phyloP scores from a whole-genome alignment of 2,113 vertebrate genomes.

The Myotis davidii region DNA sequence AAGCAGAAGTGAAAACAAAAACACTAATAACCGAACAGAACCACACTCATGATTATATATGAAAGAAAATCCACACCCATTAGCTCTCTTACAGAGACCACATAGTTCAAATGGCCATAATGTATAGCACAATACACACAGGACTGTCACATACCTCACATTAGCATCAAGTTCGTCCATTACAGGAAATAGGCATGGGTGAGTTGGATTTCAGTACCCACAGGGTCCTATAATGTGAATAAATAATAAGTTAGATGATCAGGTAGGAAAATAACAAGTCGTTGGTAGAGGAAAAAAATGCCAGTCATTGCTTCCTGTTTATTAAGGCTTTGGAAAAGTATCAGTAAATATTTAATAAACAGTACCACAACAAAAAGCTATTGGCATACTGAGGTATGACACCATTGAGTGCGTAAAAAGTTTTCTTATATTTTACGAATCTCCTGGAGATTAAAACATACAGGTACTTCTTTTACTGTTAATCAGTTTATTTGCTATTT shows the following conservation, averaged over 20 bases:
- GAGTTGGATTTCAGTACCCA: conserved; percentile 90
- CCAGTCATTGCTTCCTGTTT: neutral
- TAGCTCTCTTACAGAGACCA: neutral
- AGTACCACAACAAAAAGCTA: neutral
- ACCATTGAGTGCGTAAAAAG: neutral
- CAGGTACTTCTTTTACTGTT: neutral
- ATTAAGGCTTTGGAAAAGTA: neutral
- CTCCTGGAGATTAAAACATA: neutral
- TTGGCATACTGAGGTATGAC: neutral
- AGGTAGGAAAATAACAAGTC: neutral
- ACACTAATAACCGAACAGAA: neutral
- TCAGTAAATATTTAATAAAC: neutral
- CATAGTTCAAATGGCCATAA: rapidly evolving
- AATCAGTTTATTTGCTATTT: neutral
- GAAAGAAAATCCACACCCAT: neutral
- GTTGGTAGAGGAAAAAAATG: neutral
- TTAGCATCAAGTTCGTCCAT: conserved; percentile 95
- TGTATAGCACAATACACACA: rapidly evolving
- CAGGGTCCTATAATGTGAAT: conserved; percentile 82
- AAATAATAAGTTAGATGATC: conserved; percentile 10
- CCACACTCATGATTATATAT: neutral
- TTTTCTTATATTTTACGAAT: neutral
- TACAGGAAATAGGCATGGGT: conserved; percentile 92
- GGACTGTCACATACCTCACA: conserved; percentile 91
- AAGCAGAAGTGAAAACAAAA: neutral